A percentile compares a stretch with the other conserved stretches of the same genome.
Conservation (phyloP, 1,140 invertebrate genomes). For the Cotesia vestalis region DNA sequence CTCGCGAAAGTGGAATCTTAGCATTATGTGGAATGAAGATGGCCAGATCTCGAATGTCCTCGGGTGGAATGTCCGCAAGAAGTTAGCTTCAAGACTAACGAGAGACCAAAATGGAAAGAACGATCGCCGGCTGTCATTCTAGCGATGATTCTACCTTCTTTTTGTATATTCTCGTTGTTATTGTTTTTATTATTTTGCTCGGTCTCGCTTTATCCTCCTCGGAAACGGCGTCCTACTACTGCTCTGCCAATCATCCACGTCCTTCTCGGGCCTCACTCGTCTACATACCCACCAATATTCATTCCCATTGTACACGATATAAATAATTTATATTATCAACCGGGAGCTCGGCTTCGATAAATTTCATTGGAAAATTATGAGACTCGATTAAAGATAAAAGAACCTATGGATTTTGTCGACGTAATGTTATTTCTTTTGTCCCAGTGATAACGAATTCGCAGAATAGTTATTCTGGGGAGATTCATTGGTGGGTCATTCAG, state of each 20-base stretch:
- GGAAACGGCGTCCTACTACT: background rate
- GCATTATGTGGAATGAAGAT: constrained; percentile 30
- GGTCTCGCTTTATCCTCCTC: background rate
- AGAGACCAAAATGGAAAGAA: constrained; percentile 34
- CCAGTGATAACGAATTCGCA: constrained; percentile 30
- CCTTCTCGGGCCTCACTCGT: background rate
- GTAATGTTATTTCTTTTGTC: constrained; percentile 25
- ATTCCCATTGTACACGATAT: constrained; percentile 15
- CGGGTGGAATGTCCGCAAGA: constrained; percentile 33
- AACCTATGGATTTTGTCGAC: constrained; percentile 16
- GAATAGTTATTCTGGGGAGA: constrained; percentile 17
- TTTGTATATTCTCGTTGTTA: background rate
- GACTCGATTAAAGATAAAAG: constrained; percentile 32
- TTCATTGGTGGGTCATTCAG: too few relatives aligned
- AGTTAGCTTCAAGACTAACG: constrained; percentile 28
- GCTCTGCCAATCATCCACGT: background rate
- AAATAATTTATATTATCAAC: constrained; percentile 28
- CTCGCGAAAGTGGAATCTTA: constrained; percentile 22
- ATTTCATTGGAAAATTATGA: constrained; percentile 33
- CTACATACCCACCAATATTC: constrained; percentile 37
- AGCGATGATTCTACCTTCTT: constrained; percentile 22
- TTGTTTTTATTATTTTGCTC: background rate
- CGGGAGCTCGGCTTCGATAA: constrained; percentile 13
- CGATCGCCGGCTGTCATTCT: constrained; percentile 32
- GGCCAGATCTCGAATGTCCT: constrained; percentile 28